Evolutionary conservation across 2,888 invertebrate species (phyloP).

Genomic region (Cosmorhoe ocellata): DNA sequence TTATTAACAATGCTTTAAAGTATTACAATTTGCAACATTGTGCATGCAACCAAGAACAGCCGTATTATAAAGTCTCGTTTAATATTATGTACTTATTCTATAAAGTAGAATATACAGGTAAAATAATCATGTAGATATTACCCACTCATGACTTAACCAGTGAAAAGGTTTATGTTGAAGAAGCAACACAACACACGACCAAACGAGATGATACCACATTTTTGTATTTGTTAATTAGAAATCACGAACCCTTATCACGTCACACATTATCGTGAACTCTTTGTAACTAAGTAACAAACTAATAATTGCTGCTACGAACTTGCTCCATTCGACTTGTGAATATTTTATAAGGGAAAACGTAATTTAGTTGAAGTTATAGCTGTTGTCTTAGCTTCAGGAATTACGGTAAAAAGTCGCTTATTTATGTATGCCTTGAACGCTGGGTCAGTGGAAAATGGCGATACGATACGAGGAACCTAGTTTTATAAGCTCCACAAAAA

Average conservation of each 20-base stretch:
- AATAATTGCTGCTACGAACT: constrained; percentile 42
- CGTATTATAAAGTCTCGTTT: not conserved
- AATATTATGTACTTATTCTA: too few species aligned
- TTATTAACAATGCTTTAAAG: constrained; percentile 10
- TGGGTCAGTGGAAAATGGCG: constrained; percentile 4
- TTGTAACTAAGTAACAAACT: constrained; percentile 27
- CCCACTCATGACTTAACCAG: too few species aligned
- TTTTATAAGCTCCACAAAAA: constrained; percentile 8
- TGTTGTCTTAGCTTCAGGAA: constrained; percentile 38
- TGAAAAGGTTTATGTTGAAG: too few species aligned
- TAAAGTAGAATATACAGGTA: too few species aligned
- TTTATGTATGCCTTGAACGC: constrained; percentile 38
- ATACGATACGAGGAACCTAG: not conserved
- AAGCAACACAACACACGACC: too few species aligned
- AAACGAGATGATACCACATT: too few species aligned
- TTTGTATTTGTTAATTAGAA: too few species aligned
- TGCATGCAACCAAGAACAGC: not conserved
- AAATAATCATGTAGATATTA: too few species aligned
- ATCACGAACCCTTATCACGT: constrained; percentile 29
- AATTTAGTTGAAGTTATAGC: constrained; percentile 44
- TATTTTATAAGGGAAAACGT: constrained; percentile 47
- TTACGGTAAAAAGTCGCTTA: constrained; percentile 40
- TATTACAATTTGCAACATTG: constrained; percentile 5
- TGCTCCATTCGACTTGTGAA: constrained; percentile 42
- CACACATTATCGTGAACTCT: constrained; percentile 28